These are phyloP conservation scores for Tetraodon nigroviridis DNA, from an alignment of 2,113 vertebrate genomes.

Conservation along the genomic window DNA sequence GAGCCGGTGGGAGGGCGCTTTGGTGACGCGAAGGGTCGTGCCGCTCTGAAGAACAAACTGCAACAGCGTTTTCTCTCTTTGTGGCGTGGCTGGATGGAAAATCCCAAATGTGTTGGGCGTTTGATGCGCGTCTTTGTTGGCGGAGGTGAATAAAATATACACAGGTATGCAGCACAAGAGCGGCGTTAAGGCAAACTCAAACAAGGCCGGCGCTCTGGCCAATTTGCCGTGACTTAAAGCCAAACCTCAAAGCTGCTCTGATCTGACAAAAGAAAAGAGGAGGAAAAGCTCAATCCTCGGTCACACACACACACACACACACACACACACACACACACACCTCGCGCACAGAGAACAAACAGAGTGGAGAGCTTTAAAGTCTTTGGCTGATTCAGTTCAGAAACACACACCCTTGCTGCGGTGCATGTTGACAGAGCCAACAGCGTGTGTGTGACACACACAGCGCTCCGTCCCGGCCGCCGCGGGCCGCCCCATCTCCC, in stretches of 20 bases:
- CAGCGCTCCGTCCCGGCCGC: slow-evolving; percentile 56
- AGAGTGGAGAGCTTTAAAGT: slow-evolving; percentile 57
- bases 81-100: slow-evolving; percentile 20
- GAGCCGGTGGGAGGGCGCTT: slow-evolving; percentile 25
- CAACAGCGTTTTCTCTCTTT: slow-evolving; percentile 18
- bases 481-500: slow-evolving; percentile 55
- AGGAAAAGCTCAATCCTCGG: slow-evolving; percentile 51
- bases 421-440: slow-evolving; percentile 52
- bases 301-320: slow-evolving; percentile 41
- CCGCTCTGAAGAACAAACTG: slow-evolving; percentile 45
- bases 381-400: slow-evolving; percentile 44
- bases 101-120: slow-evolving; percentile 16
- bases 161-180: slow-evolving; percentile 7
- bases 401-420: slow-evolving; percentile 25
- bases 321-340: slow-evolving; percentile 42
- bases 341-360: slow-evolving; percentile 61
- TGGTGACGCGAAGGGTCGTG: slow-evolving; percentile 43
- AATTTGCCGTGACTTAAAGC: slow-evolving; percentile 38
- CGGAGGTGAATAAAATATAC: not conserved
- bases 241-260: slow-evolving; percentile 58
- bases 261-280: slow-evolving; percentile 59
- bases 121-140: slow-evolving; percentile 9
- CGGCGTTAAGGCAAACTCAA: slow-evolving; percentile 28
- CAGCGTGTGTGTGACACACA: slow-evolving; percentile 53
- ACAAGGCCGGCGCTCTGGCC: slow-evolving; percentile 30